Base-by-base conservation (phyloP, 1,140 invertebrate genomes). In the Lordiphosa mommai region DNA sequence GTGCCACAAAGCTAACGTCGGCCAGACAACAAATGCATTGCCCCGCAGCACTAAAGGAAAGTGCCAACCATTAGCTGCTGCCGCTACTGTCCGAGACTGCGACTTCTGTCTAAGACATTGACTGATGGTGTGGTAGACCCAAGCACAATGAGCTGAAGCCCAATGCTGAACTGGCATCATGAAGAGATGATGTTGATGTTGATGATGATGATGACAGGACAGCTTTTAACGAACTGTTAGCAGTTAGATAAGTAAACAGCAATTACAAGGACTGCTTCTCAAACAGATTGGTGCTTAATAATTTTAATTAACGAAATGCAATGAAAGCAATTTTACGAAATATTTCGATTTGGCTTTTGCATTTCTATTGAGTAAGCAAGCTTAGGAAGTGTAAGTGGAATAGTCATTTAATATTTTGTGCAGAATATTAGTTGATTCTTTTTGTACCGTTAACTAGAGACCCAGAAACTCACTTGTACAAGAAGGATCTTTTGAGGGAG, bases 241-340 rank as follows among this genome's bases (percentile, higher is more conserved):
- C 73, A 56, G 61, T 60, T 67, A 63, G 69, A 72, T 73, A 79
- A 64, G 57, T 67, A 63, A 59, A 72, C 48, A 64, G 72, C 58
- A 79, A 59, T 58, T 50, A 65, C 34, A 48, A 57, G 29, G 40
- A 61, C 23, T 27, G 23, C 6, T 27, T 27, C 7, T 27, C 23
- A 61, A 16, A 14, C n/a, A 20, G 27, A 48, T 10, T 27, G 23
- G 23, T 7, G 1, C 6, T 27, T 27, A 27, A 27, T 27, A 27
- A 7, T 27, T 27, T 7, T 7, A 27, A 27, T 27, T 27, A 27
- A 6, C 2, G 23, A 7, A 27, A 27, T 27, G 23, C 7, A 27
- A 27, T 7, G 23, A 2, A 27, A 7, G 6, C 6, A 27, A 27
- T 7, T 27, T 27, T 1, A 7, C 0, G 6, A 7, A 27, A 27